phyloP scores from a whole-genome alignment of 2,113 vertebrate species.

The Oophaga pumilio region DNA sequence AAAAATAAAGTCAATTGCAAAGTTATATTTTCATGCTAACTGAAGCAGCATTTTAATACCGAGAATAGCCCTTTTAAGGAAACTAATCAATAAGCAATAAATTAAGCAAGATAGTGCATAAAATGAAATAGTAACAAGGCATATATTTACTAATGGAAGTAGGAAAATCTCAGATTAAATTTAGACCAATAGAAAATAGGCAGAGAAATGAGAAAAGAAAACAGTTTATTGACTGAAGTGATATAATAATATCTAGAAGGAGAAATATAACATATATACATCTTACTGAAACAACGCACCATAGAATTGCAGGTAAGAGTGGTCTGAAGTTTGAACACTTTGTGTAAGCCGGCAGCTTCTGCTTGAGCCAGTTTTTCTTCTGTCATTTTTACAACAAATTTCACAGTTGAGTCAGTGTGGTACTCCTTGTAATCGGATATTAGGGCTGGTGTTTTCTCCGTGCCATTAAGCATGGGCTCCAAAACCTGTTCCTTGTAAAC shows the following conservation, averaged over 20 bases:
- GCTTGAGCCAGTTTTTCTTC: conserved; percentile 97
- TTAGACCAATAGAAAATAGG: background rate
- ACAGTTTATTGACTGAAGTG: background rate
- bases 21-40: too few species aligned
- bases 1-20: too few species aligned
- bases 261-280: background rate
- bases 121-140: too few species aligned
- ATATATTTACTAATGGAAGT: too few species aligned
- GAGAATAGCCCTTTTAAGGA: too few species aligned
- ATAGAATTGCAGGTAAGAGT: conserved; percentile 98
- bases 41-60: too few species aligned
- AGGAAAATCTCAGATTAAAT: too few species aligned
- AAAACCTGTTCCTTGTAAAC: conserved; percentile 96
- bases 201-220: background rate
- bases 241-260: too few species aligned
- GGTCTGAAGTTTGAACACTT: conserved; percentile 98
- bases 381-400: conserved; percentile 96
- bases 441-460: conserved; percentile 93
- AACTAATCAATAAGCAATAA: too few species aligned
- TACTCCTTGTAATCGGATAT: conserved; percentile 98
- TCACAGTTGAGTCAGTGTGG: conserved; percentile 95
- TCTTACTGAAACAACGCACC: conserved; percentile 72
- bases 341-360: conserved; percentile 94
- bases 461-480: conserved; percentile 96
- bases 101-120: too few species aligned